phyloP scores from a whole-genome alignment of 2,888 invertebrate genomes.

The Campoplex nolae region DNA sequence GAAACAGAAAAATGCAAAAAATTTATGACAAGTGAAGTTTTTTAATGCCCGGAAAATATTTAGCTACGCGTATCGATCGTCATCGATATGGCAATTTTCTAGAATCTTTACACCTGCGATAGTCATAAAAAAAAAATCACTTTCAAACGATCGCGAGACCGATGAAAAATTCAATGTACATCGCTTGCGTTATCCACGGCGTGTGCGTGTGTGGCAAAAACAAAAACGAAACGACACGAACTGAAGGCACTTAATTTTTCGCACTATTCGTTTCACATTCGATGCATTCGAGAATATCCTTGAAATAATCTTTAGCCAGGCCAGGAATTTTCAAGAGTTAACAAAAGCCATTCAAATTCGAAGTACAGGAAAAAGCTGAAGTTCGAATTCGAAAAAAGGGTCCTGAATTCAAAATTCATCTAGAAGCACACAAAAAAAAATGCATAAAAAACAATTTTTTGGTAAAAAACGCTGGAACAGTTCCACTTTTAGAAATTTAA shows the following conservation, averaged over 20 bases:
- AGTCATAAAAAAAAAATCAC: neutral
- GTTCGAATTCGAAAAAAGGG: no score
- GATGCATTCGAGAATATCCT: constrained; percentile 57
- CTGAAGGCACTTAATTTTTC: constrained; percentile 56
- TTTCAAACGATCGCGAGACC: neutral
- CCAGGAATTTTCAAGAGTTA: no score
- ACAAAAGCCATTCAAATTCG: no score
- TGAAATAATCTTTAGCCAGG: neutral
- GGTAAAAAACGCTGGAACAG: neutral
- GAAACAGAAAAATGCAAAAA: constrained; percentile 23
- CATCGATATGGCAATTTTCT: neutral
- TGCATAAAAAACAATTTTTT: no score
- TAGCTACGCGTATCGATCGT: constrained; percentile 2
- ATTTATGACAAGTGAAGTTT: constrained; percentile 55
- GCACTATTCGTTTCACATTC: constrained; percentile 57
- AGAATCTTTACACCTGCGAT: neutral
- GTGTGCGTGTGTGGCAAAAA: constrained; percentile 72
- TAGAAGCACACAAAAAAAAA: neutral
- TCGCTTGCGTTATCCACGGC: constrained; percentile 52
- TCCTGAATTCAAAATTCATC: no score
- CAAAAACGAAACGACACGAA: constrained; percentile 47
- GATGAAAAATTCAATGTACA: constrained; percentile 32
- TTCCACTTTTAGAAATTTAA: neutral
- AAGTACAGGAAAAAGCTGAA: no score
- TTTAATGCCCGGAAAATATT: constrained; percentile 53